Conservation (phyloP, 23 tunicate species). For the Halocynthia roretzi region DNA sequence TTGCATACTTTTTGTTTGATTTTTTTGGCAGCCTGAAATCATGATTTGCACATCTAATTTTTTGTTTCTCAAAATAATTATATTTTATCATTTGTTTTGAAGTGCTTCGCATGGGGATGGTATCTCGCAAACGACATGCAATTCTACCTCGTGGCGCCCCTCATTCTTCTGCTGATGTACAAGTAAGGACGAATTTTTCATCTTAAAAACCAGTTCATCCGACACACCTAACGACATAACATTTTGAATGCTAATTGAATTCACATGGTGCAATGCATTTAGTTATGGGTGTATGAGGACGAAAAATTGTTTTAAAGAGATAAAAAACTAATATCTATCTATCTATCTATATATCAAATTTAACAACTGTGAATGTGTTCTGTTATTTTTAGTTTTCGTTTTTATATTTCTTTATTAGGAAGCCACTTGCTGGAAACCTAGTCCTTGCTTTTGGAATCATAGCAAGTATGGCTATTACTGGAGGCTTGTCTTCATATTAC, state of each 20-base stretch:
- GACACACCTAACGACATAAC: not conserved
- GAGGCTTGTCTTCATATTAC: conserved; percentile 47
- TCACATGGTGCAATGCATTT: too few relatives aligned
- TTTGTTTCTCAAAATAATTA: not conserved
- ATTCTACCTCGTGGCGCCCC: conserved; percentile 67
- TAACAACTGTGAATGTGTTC: too few relatives aligned
- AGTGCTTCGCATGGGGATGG: conserved; percentile 93
- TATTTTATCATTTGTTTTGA: conserved; percentile 4
- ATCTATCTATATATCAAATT: too few relatives aligned
- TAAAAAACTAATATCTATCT: too few relatives aligned
- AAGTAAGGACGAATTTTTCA: conserved; percentile 28
- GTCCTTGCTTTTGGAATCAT: conserved; percentile 2
- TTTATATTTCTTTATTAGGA: not conserved
- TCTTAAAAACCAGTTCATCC: too few relatives aligned
- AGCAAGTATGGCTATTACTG: conserved; percentile 44
- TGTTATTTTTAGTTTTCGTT: too few relatives aligned
- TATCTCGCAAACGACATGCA: conserved; percentile 97
- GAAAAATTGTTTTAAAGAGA: too few relatives aligned
- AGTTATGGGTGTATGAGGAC: too few relatives aligned
- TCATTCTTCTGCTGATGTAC: conserved; percentile 59
- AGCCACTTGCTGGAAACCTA: conserved; percentile 15
- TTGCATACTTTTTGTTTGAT: too few relatives aligned
- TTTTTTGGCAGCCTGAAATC: too few relatives aligned
- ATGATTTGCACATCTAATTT: not conserved
- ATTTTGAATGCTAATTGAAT: not conserved